Conservation (phyloP, 1,140 invertebrate species). For the Manduca sexta region DNA sequence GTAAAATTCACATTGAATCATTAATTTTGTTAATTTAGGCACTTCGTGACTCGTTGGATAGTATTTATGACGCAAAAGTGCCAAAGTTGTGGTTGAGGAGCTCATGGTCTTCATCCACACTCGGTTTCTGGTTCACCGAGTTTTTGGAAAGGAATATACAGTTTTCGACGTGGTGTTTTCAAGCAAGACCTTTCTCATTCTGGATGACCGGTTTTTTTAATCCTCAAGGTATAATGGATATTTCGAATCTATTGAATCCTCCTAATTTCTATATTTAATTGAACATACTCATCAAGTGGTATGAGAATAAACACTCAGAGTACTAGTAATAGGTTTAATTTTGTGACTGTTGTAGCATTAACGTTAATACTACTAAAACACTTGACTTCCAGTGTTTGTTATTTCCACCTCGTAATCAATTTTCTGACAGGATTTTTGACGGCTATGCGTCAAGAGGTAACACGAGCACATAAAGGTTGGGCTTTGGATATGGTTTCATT, state of each 20-base stretch:
- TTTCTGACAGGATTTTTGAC: slow-evolving; percentile 86
- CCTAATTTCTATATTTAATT: too few species aligned
- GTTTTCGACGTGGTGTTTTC: slow-evolving; percentile 88
- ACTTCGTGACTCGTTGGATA: slow-evolving; percentile 90
- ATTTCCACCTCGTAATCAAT: neutral
- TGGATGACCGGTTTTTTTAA: slow-evolving; percentile 99
- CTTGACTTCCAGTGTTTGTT: neutral
- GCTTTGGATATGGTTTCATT: slow-evolving; percentile 95
- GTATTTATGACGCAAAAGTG: slow-evolving; percentile 96
- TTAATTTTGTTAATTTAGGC: too few species aligned
- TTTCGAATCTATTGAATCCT: too few species aligned
- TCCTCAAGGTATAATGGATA: slow-evolving; percentile 82
- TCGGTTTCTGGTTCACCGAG: slow-evolving; percentile 98
- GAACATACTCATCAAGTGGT: too few species aligned
- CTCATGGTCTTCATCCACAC: slow-evolving; percentile 97
- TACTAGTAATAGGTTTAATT: too few species aligned
- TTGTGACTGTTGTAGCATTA: too few species aligned
- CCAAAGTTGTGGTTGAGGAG: slow-evolving; percentile 93
- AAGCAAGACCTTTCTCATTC: slow-evolving; percentile 89
- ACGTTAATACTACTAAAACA: too few species aligned
- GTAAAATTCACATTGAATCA: too few species aligned
- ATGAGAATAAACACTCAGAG: too few species aligned
- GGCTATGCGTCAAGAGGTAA: slow-evolving; percentile 98
- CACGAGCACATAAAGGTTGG: slow-evolving; percentile 96
- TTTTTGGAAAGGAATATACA: slow-evolving; percentile 91